Evolutionary conservation across 2,888 invertebrate genomes (phyloP).

Genomic region (Allophyes oxyacanthae): DNA sequence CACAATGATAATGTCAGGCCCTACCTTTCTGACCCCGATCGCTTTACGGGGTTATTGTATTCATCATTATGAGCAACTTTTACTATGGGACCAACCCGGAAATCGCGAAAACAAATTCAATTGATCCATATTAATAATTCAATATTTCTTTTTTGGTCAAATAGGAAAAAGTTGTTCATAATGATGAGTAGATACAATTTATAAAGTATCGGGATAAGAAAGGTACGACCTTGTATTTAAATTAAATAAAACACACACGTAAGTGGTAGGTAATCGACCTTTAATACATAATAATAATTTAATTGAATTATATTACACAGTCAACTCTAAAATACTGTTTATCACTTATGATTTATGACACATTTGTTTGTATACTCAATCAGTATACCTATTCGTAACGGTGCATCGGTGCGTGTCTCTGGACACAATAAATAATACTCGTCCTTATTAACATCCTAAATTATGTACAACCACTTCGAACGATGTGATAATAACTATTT

Average conservation of each 20-base stretch:
- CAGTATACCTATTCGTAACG: slow-evolving; percentile 76
- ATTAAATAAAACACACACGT: slow-evolving; percentile 67
- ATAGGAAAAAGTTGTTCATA: no score
- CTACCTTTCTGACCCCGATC: no score
- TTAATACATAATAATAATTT: slow-evolving; percentile 86
- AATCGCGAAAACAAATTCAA: no score
- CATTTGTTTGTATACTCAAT: slow-evolving; percentile 75
- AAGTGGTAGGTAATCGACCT: slow-evolving; percentile 75
- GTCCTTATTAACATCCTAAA: slow-evolving; percentile 84
- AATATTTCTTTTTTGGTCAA: no score
- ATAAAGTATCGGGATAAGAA: no score
- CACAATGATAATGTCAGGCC: no score
- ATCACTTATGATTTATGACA: slow-evolving; percentile 75
- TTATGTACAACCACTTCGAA: slow-evolving; percentile 82
- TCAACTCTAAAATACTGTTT: slow-evolving; percentile 88
- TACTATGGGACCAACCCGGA: no score
- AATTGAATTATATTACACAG: slow-evolving; percentile 86
- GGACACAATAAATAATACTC: slow-evolving; percentile 68
- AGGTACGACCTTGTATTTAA: no score
- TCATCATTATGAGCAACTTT: no score
- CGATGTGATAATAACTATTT: slow-evolving; percentile 58
- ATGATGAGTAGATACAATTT: no score
- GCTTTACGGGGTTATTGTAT: no score
- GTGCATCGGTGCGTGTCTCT: slow-evolving; percentile 57
- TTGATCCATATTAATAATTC: no score